Evolutionary conservation across 2,888 invertebrate genomes (phyloP), one percentile per base, ranked within the genome.

Genomic region (Oscheius sp.): DNA sequence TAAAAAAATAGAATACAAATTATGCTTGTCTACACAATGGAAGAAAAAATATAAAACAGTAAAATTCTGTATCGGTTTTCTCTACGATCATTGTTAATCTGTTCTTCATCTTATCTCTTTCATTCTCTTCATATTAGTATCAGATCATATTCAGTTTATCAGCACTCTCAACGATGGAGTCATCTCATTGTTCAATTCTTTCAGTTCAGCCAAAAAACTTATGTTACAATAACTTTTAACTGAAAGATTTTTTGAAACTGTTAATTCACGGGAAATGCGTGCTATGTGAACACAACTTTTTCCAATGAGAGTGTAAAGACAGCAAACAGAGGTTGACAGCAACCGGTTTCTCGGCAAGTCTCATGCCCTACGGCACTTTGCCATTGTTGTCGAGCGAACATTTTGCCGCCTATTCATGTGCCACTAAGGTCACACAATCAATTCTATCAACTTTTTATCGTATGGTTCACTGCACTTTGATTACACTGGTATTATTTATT

Each of bases 321-420:
- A 28, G 59, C 59, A 59, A 59, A 59, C 59, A 59, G 59, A 59
- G 59, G 59, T 44, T 44, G 59, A 59, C 59, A 59, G 59, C 17
- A 59, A 59, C 59, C 59, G 41, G 59, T 59, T 41, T 59, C 59
- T 59, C 41, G 41, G 12, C 8, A 17, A 17, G 44, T 41, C 59
- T 20, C 14, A 44, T 59, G 59, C 44, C 59, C 59, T 59, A 41
- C 59, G 59, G 59, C 59, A 59, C 6, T n/a, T n/a, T 59, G 59
- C 59, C 59, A 41, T 59, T 59, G 59, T 59, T 59, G 59, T 59
- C 44, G 12, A n/a, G 20, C 59, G 59, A 54, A 54, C 54, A 36
- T 54, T 54, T 54, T 30, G 17, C 17, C 32, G 32, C 33, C 33
- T 54, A 9, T 54, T 54, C 14, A 54, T 41, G 41, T 24, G 32